A percentile compares a stretch with the other conserved stretches of the same genome.
phyloP scores from a whole-genome alignment of 2,888 invertebrate species.

The Osmoderma eremita region DNA sequence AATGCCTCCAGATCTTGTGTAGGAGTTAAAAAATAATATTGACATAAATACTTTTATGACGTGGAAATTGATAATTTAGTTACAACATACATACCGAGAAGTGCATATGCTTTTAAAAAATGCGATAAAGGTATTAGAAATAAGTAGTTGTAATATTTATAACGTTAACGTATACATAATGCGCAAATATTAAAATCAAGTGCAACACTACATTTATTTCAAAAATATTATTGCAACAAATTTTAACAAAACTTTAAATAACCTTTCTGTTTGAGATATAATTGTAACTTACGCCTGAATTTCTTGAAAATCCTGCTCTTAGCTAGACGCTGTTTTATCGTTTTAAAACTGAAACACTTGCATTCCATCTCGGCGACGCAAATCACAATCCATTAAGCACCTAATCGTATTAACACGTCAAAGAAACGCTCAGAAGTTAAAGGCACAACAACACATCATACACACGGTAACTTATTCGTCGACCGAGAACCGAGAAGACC shows the following conservation, averaged over 20 bases:
- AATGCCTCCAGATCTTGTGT: no score
- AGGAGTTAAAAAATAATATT: no score
- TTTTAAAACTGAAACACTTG: slow-evolving; percentile 44
- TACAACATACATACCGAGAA: no score
- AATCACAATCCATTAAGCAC: background rate
- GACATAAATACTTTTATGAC: no score
- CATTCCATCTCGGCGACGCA: slow-evolving; percentile 36
- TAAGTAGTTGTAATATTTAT: no score
- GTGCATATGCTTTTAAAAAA: no score
- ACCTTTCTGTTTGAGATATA: no score
- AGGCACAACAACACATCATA: background rate
- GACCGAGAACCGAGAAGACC: slow-evolving; percentile 14
- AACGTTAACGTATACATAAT: background rate
- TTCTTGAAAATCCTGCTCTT: slow-evolving; percentile 40
- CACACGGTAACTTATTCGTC: background rate
- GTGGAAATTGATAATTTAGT: no score
- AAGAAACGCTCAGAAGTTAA: background rate
- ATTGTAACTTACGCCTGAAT: slow-evolving; percentile 38
- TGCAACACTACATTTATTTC: background rate
- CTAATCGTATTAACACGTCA: background rate
- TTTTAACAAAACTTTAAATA: background rate
- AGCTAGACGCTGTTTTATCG: slow-evolving; percentile 43
- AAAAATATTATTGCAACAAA: background rate
- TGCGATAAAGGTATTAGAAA: no score
- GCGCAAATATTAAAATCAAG: background rate